Evolutionary conservation across 2,797 vertebrate genomes (phyloP).

Genomic region (Peromyscus attwateri): DNA sequence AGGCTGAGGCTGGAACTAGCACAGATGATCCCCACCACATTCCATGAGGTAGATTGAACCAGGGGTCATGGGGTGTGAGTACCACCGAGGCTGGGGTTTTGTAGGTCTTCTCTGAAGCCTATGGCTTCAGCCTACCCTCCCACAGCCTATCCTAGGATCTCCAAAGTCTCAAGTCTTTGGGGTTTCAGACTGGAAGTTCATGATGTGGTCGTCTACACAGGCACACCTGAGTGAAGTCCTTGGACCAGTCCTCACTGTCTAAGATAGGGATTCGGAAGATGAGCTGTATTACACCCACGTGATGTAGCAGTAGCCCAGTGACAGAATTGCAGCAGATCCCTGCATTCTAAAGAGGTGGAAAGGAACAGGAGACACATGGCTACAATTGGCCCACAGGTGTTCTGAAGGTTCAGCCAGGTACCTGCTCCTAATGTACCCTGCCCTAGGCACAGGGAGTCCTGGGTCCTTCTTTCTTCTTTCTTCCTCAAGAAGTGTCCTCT

Average conservation of each 20-base stretch:
- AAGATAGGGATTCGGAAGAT: not conserved
- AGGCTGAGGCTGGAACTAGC: fast-evolving
- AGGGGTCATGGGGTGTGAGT: fast-evolving
- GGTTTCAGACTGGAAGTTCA: not conserved
- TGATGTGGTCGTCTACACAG: fast-evolving
- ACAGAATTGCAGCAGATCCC: not conserved
- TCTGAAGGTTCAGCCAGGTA: not conserved
- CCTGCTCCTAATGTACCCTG: fast-evolving
- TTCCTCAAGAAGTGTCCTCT: not conserved
- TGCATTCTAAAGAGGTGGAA: not conserved
- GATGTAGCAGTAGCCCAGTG: fast-evolving
- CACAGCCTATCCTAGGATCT: not conserved
- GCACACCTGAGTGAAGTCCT: not conserved
- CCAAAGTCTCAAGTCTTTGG: not conserved
- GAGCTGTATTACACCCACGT: fast-evolving
- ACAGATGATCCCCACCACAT: fast-evolving
- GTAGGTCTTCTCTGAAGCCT: not conserved
- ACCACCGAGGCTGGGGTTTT: not conserved
- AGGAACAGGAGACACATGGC: fast-evolving
- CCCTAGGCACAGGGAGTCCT: not conserved
- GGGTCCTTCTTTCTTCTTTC: not conserved
- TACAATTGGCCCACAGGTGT: fast-evolving
- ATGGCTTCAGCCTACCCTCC: not conserved
- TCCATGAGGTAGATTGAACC: not conserved
- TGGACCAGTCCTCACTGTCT: not conserved